Conservation (phyloP, 2,797 vertebrate species). For the Sebastes iracundus region DNA sequence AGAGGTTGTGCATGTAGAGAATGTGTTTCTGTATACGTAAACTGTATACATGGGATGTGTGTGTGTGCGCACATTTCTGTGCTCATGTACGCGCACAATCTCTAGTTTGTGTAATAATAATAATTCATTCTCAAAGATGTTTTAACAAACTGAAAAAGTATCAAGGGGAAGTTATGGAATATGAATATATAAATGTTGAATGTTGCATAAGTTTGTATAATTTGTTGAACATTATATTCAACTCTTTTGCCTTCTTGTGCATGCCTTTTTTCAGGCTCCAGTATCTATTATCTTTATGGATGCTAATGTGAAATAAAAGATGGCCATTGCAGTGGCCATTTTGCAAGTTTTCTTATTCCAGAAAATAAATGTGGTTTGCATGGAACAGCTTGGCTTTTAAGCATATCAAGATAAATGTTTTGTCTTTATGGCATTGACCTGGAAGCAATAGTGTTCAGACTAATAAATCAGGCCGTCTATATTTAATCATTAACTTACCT, state of each 20-base stretch:
- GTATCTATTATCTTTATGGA: constrained; percentile 59
- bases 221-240: constrained; percentile 28
- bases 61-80: neutral
- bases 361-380: constrained; percentile 89
- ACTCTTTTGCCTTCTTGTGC: neutral
- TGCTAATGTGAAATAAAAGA: constrained; percentile 73
- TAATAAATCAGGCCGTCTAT: constrained; percentile 99
- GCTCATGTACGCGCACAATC: fast-evolving
- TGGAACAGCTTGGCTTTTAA: constrained; percentile 94
- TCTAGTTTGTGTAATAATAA: neutral
- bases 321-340: constrained; percentile 70
- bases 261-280: constrained; percentile 11
- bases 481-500: constrained; percentile 99
- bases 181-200: constrained; percentile 21
- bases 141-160: neutral
- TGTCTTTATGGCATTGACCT: constrained; percentile 99
- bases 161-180: neutral
- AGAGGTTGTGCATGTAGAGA: neutral
- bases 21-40: neutral
- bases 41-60: neutral
- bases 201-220: constrained; percentile 14
- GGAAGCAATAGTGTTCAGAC: constrained; percentile 96
- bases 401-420: constrained; percentile 99
- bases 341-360: constrained; percentile 73
- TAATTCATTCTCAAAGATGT: neutral